Evolutionary conservation across 2,888 invertebrate species (phyloP).

Genomic region (Nephrocerus scutellatus): DNA sequence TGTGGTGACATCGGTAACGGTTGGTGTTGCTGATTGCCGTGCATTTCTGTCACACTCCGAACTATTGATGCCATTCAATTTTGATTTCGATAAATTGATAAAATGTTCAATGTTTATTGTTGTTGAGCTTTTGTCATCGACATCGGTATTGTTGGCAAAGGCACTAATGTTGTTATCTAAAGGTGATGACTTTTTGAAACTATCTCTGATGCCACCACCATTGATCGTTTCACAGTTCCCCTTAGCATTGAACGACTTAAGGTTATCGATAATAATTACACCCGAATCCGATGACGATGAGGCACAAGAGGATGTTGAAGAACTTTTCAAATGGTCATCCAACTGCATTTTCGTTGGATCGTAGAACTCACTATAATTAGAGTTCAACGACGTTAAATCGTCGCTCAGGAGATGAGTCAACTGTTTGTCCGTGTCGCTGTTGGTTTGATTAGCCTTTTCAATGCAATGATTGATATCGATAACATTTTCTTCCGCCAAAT

Average conservation of each 20-base stretch:
- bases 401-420: too few species aligned
- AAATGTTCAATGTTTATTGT: conserved; percentile 22
- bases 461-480: background rate
- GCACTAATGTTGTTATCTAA: conserved; percentile 1
- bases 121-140: conserved; percentile 5
- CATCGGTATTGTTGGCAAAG: conserved; percentile 3
- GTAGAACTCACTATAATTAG: too few species aligned
- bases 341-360: conserved; percentile 22
- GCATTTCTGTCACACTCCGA: too few species aligned
- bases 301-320: conserved; percentile 28
- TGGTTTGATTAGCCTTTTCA: too few species aligned
- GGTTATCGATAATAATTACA: conserved; percentile 36
- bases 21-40: too few species aligned
- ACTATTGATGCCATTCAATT: too few species aligned
- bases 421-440: too few species aligned
- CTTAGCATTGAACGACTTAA: conserved; percentile 21
- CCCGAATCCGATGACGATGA: conserved; percentile 43
- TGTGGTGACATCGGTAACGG: conserved; percentile 4
- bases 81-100: conserved; percentile 21
- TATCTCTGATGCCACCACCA: conserved; percentile 7
- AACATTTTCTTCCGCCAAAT: background rate
- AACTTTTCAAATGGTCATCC: conserved; percentile 18
- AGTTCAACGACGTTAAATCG: too few species aligned
- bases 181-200: too few species aligned
- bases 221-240: background rate